Evolutionary conservation across 2,797 vertebrate genomes (phyloP).

Genomic region (Gambusia yucatana): DNA sequence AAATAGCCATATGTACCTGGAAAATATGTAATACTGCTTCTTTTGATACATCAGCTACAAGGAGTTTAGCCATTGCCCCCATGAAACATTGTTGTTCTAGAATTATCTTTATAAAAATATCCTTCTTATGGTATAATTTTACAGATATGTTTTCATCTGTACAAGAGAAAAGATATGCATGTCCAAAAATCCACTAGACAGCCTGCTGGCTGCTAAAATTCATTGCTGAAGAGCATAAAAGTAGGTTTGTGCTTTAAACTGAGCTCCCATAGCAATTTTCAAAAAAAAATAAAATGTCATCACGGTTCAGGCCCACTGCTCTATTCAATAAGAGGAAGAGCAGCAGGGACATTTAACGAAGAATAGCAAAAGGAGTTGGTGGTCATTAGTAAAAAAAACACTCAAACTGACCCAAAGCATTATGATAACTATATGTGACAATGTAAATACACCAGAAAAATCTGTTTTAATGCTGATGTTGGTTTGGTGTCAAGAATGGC

Average conservation of each 20-base stretch:
- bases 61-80: background rate
- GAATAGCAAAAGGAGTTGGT: background rate
- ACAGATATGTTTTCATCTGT: background rate
- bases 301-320: background rate
- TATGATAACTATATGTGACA: background rate
- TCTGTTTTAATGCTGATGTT: background rate
- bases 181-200: background rate
- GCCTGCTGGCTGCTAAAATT: background rate
- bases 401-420: background rate
- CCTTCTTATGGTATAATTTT: background rate
- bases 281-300: background rate
- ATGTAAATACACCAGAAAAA: background rate
- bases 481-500: background rate
- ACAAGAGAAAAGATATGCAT: background rate
- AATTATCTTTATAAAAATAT: background rate
- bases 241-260: background rate
- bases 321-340: background rate
- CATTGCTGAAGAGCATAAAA: background rate
- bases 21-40: too few species aligned
- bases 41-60: background rate
- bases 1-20: too few species aligned
- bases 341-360: background rate
- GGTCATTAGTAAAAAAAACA: background rate
- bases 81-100: background rate
- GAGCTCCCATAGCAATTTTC: background rate